Evolutionary conservation across 1,140 invertebrate genomes (phyloP).

Genomic region (Conus ventricosus): DNA sequence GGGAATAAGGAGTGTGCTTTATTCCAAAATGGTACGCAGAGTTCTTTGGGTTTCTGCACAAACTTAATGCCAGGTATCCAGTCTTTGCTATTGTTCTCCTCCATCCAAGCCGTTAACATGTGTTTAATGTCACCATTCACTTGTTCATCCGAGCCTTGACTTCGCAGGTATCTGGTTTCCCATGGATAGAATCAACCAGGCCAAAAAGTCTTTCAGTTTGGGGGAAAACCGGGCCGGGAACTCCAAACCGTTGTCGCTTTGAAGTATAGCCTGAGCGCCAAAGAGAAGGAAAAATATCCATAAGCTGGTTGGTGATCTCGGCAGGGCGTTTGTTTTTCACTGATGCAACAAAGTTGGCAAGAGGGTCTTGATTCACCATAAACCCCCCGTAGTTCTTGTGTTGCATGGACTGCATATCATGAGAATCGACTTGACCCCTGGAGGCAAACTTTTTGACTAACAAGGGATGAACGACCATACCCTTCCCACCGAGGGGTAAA

Average conservation of each 20-base stretch:
- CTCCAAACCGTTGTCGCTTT: constrained; percentile 55
- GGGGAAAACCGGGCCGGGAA: constrained; percentile 47
- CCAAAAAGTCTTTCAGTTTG: constrained; percentile 43
- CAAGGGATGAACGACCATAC: constrained; percentile 35
- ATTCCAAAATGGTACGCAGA: constrained; percentile 33
- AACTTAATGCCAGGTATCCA: neutral
- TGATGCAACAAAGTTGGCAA: constrained; percentile 46
- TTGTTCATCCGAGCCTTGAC: constrained; percentile 48
- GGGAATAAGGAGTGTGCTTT: neutral
- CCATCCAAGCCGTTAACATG: too few species aligned
- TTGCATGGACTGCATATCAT: constrained; percentile 42
- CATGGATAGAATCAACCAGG: constrained; percentile 41
- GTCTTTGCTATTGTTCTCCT: neutral
- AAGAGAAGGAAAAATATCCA: constrained; percentile 46
- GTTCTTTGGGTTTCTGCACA: constrained; percentile 42
- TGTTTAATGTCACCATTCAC: constrained; percentile 45
- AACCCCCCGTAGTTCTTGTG: too few species aligned
- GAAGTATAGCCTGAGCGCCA: constrained; percentile 54
- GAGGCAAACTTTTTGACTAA: constrained; percentile 23
- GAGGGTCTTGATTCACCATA: constrained; percentile 48
- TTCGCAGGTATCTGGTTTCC: constrained; percentile 47
- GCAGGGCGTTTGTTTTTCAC: constrained; percentile 10
- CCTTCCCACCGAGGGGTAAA: neutral
- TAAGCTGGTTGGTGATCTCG: constrained; percentile 5
- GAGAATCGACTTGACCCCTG: constrained; percentile 44